Base-by-base conservation (phyloP, 2,797 vertebrate species). In the Enteromius argenteus region DNA sequence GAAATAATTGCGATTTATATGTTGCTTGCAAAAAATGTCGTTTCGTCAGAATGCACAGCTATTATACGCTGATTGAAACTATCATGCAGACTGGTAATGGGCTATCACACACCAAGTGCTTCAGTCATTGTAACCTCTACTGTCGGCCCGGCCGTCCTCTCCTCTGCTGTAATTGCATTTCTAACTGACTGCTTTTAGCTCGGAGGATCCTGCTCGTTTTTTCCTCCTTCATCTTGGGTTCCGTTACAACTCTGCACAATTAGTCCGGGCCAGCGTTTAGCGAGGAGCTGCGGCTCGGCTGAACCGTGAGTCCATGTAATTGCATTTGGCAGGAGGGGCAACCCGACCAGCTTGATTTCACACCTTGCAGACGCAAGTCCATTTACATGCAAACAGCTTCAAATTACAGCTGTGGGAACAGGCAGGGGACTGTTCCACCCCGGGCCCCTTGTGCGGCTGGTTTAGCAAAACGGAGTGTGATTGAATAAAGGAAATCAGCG, bases 121-220 rank as follows among this genome's bases (percentile, higher is more conserved):
- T 85, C 83, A 77, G 79, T 85, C 86, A 79, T 66, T 82, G 75
- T 82, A 87, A 87, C 86, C 83, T 85, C 80, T 64, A 46, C 83
- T 79, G 79, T 85, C 83, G 2, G 46, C 73, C 51, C 30, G 58
- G 79, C 80, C 51, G 30, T 84, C 80, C 80, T 77, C 72, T 84
- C 58, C 74, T 82, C 80, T 11, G 68, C 58, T 74, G 84, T 85
- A 73, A 82, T 87, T 87, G 79, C 80, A 77, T 87, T 87, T 85
- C 80, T 85, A 67, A 81, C 86, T 82, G 74, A 85, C 83, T 82
- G 83, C 67, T 78, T 66, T 66, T 74, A 78, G 73, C 74, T 83
- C 14, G 0, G 72, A 68, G 73, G 73, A 83, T 83, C 81, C 72
- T 27, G 44, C 81, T 76, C 32, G 7, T 56, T 75, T 67, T 27